These are phyloP conservation scores for Maconellicoccus hirsutus DNA, from an alignment of 1,140 invertebrate genomes.

Conservation along the genomic window DNA sequence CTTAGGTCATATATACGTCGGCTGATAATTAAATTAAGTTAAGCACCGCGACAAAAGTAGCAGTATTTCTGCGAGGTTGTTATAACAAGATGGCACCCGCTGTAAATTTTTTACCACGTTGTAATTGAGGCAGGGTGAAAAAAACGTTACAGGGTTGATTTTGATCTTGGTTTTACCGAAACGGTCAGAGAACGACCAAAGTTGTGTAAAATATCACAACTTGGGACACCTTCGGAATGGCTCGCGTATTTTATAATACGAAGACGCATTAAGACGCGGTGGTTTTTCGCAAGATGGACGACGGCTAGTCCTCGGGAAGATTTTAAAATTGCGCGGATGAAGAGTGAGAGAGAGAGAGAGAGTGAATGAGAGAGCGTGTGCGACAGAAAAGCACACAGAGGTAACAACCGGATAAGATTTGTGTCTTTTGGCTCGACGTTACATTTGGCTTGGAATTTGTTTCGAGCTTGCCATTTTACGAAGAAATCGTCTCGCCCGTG, in stretches of 20 bases:
- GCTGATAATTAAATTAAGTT: no score
- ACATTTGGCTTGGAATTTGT: constrained; percentile 17
- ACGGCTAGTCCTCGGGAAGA: not conserved
- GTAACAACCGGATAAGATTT: constrained; percentile 14
- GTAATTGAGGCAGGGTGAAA: no score
- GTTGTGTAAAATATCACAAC: no score
- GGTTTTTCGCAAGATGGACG: constrained; percentile 12
- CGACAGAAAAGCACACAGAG: not conserved
- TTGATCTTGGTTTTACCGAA: no score
- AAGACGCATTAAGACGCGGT: not conserved
- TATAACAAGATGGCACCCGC: no score
- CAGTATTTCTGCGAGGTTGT: no score
- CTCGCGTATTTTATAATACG: not conserved
- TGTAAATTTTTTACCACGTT: not conserved
- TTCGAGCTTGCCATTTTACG: not conserved
- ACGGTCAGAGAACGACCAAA: no score
- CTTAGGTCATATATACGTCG: no score
- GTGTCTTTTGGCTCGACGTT: constrained; percentile 19
- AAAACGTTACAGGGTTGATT: no score
- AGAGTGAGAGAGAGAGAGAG: no score
- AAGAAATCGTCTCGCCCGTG: not conserved
- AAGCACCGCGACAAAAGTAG: not conserved
- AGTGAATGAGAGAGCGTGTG: no score
- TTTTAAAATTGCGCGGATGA: not conserved
- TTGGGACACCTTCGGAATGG: not conserved